phyloP scores from a whole-genome alignment of 2,888 invertebrate genomes.

The Alsophila aescularia region DNA sequence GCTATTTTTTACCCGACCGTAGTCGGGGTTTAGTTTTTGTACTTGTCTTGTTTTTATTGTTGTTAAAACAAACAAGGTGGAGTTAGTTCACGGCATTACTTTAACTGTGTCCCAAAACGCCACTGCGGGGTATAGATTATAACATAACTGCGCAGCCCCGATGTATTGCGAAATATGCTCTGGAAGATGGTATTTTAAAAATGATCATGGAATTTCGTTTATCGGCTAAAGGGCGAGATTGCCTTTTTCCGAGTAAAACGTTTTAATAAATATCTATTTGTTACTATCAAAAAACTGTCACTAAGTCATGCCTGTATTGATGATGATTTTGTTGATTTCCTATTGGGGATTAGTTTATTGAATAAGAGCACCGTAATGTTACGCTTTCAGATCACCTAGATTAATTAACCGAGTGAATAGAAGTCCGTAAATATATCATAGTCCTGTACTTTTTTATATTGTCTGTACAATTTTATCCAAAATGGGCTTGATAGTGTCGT shows the following conservation, averaged over 20 bases:
- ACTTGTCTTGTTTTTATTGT: too few species aligned
- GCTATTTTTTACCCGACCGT: too few species aligned
- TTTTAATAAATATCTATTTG: conserved; percentile 1
- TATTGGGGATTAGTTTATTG: too few species aligned
- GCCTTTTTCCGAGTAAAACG: conserved; percentile 29
- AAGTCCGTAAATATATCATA: too few species aligned
- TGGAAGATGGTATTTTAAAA: conserved; percentile 32
- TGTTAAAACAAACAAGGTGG: not conserved
- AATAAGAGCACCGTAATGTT: too few species aligned
- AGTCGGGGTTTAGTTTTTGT: too few species aligned
- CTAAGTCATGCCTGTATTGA: not conserved
- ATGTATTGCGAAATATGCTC: conserved; percentile 35
- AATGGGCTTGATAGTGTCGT: too few species aligned
- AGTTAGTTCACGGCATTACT: conserved; percentile 1
- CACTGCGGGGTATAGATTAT: conserved; percentile 51
- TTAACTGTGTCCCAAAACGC: conserved; percentile 30
- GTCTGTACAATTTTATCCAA: too few species aligned
- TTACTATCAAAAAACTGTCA: not conserved
- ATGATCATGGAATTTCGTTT: conserved; percentile 37
- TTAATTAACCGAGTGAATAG: too few species aligned
- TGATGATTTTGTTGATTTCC: too few species aligned
- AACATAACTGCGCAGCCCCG: conserved; percentile 34
- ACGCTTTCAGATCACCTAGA: too few species aligned
- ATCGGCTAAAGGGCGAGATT: conserved; percentile 34
- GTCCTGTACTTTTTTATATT: too few species aligned